Conservation (phyloP, 1,140 invertebrate species). For the Hormaphis cornu region DNA sequence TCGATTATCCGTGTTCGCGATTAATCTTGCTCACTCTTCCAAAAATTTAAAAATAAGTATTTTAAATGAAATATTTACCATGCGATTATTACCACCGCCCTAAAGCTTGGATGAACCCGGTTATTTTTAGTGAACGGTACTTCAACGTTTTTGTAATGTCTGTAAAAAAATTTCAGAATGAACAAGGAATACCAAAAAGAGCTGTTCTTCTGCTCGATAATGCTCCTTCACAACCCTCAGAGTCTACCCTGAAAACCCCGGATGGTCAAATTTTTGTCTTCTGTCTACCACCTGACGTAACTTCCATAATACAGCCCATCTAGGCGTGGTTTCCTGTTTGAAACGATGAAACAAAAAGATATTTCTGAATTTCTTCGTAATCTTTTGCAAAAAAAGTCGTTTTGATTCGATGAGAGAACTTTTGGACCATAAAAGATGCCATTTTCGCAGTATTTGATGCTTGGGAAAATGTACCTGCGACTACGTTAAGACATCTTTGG, state of each 20-base stretch:
- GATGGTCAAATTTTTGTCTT: constrained; percentile 39
- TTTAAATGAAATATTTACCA: constrained; percentile 27
- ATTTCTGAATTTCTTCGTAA: not conserved
- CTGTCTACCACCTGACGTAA: constrained; percentile 44
- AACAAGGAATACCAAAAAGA: constrained; percentile 35
- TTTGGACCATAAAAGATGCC: not conserved
- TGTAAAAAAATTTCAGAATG: constrained; percentile 36
- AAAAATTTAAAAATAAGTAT: constrained; percentile 2
- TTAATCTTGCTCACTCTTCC: no score
- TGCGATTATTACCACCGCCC: constrained; percentile 36
- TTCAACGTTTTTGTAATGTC: constrained; percentile 38
- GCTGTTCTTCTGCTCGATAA: constrained; percentile 38
- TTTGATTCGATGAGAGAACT: not conserved
- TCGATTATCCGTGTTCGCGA: no score
- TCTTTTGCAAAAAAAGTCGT: constrained; percentile 33
- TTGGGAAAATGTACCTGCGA: no score
- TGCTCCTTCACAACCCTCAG: constrained; percentile 37
- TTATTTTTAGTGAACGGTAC: constrained; percentile 40
- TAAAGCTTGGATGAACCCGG: constrained; percentile 37
- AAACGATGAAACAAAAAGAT: constrained; percentile 33
- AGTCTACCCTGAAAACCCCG: constrained; percentile 30
- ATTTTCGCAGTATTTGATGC: not conserved
- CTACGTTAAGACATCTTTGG: not conserved
- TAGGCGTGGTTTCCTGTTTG: constrained; percentile 39
- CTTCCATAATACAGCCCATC: constrained; percentile 43